Evolutionary conservation across 2,797 vertebrate genomes (phyloP), one percentile per base, ranked within the genome.

Genomic region (Tokudaia muenninki): DNA sequence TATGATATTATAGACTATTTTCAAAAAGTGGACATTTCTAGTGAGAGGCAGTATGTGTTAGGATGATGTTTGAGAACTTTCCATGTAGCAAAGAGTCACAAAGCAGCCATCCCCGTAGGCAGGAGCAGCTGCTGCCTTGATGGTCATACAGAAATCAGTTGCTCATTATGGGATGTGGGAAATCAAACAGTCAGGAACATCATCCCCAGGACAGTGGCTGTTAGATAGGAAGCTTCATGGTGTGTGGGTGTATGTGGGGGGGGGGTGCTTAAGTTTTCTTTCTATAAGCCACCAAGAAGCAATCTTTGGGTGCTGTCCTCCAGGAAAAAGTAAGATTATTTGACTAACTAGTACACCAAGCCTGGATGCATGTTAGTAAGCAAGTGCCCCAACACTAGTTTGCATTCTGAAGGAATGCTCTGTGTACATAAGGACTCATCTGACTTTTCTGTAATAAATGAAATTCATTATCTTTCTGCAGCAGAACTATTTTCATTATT

Each of bases 391-490:
- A 57, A 19, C 57, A n/a, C 87, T 90, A 34, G 29, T 82, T 74
- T 80, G 34, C 22, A 47, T 29, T 57, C 74, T 63, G 31, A 79
- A 31, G 24, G 50, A 17, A 2, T 26, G 26, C 88, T 95, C 31
- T 65, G 31, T 94, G 6, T 82, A 91, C 91, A 84, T 92, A 77
- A 77, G 16, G 81, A 41, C 59, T 77, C 9, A 78, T 29, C 0
- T 63, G 37, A 83, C 91, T 93, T 78, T 96, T 41, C 65, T 77
- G 12, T 77, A 90, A 17, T 84, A 80, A 95, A 47, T 72, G 65
- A 91, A 82, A 84, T 92, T 52, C 70, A 41, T 90, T 52, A 34
- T 90, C 44, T 87, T 94, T 87, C 80, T 31, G 86, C 79, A 47
- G 37, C 29, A 89, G 41, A 87, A 79, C 41, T 52, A 9, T 92